Conservation (phyloP, 2,888 invertebrate species). For the Escarpia spicata region DNA sequence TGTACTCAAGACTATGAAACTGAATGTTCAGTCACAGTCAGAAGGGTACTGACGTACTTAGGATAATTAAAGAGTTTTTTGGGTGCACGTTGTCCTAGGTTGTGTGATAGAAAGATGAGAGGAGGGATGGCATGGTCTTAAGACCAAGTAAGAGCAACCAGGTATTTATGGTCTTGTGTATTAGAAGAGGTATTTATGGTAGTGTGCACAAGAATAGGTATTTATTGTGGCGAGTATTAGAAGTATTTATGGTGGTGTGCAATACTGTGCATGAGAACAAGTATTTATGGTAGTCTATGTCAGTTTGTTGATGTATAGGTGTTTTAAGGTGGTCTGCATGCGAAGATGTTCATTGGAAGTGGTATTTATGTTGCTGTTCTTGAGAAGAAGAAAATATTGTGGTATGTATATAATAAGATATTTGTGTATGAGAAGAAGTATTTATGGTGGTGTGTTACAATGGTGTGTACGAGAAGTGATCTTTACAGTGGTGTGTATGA, state of each 20-base stretch:
- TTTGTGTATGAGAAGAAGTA: not conserved
- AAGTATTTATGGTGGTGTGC: not conserved
- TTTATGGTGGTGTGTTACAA: not conserved
- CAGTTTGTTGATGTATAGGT: not conserved
- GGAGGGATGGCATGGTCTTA: too few relatives aligned
- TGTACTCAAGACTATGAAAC: not conserved
- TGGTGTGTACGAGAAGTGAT: not conserved
- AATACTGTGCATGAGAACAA: not conserved
- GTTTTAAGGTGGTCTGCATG: not conserved
- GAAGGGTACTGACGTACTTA: not conserved
- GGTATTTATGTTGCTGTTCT: not conserved
- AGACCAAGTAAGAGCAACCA: too few relatives aligned
- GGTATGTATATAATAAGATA: not conserved
- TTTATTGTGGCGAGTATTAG: not conserved
- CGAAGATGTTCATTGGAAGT: not conserved
- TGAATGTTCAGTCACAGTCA: not conserved
- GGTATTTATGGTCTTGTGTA: not conserved
- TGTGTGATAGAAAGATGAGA: not conserved
- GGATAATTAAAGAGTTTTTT: too few relatives aligned
- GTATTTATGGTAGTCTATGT: not conserved
- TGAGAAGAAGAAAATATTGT: not conserved
- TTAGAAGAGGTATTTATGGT: not conserved
- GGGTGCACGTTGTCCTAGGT: too few relatives aligned
- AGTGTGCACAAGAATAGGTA: not conserved
- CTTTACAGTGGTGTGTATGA: too few relatives aligned